phyloP scores from a whole-genome alignment of 2,113 vertebrate genomes.

The Cairina moschata region DNA sequence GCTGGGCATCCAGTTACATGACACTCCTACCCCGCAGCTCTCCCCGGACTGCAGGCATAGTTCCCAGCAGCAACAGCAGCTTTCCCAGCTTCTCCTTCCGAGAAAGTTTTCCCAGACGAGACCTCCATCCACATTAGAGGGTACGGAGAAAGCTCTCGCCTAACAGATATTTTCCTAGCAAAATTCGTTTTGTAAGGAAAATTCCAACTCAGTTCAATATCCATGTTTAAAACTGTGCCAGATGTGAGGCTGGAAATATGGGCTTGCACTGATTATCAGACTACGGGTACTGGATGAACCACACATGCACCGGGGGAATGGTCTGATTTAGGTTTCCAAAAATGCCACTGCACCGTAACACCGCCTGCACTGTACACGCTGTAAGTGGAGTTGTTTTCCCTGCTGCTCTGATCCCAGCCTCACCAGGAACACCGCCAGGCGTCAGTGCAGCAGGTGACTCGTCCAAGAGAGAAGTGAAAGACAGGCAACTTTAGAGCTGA shows the following conservation, averaged over 20 bases:
- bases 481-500: not conserved
- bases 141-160: not conserved
- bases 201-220: not conserved
- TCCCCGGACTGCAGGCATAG: not conserved
- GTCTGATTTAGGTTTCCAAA: not conserved
- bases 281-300: not conserved
- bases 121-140: not conserved
- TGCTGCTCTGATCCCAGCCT: not conserved
- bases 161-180: not conserved
- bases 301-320: rapidly evolving
- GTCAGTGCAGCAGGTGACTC: rapidly evolving
- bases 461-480: not conserved
- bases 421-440: not conserved
- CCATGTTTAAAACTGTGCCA: not conserved
- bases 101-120: not conserved
- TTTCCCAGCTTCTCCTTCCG: not conserved
- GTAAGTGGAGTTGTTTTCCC: not conserved
- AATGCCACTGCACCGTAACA: too few species aligned
- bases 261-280: not conserved
- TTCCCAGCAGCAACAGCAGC: not conserved
- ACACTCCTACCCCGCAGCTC: not conserved
- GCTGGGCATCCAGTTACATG: not conserved
- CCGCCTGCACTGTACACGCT: not conserved
- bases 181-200: not conserved
- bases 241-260: not conserved